phyloP scores from a whole-genome alignment of 2,797 vertebrate species.

The Morelia viridis region DNA sequence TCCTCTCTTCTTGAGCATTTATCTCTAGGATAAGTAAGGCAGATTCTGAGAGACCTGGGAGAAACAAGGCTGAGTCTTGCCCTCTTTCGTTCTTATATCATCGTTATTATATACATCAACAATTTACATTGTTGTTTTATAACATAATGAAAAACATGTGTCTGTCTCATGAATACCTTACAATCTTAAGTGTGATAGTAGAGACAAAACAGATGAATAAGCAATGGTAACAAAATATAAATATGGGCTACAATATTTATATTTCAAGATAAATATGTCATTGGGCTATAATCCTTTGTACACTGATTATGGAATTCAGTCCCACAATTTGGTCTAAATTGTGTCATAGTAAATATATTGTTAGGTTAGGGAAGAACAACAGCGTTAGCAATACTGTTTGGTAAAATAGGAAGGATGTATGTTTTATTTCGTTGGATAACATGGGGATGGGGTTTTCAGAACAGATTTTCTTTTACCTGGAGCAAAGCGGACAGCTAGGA shows the following conservation, averaged over 20 bases:
- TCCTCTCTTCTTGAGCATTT: not conserved
- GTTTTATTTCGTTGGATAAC: not conserved
- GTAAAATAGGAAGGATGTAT: not conserved
- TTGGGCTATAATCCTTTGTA: not conserved
- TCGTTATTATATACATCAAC: not conserved
- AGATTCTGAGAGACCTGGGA: not conserved
- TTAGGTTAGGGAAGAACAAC: not conserved
- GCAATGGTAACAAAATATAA: not conserved
- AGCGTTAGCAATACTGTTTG: not conserved
- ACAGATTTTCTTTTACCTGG: not conserved
- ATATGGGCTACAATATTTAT: not conserved
- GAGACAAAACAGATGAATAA: not conserved
- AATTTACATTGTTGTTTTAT: not conserved
- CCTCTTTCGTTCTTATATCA: not conserved
- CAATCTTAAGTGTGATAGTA: not conserved
- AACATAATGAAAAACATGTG: not conserved
- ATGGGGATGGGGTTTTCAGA: not conserved
- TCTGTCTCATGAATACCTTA: not conserved
- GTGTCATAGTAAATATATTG: not conserved
- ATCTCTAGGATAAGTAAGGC: not conserved
- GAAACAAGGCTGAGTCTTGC: not conserved
- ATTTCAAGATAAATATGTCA: not conserved
- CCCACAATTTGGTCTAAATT: too few species aligned
- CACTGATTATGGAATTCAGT: too few species aligned
- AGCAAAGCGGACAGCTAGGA: not conserved